phyloP scores from a whole-genome alignment of 2,888 invertebrate species.

The Scaptomyza flava region DNA sequence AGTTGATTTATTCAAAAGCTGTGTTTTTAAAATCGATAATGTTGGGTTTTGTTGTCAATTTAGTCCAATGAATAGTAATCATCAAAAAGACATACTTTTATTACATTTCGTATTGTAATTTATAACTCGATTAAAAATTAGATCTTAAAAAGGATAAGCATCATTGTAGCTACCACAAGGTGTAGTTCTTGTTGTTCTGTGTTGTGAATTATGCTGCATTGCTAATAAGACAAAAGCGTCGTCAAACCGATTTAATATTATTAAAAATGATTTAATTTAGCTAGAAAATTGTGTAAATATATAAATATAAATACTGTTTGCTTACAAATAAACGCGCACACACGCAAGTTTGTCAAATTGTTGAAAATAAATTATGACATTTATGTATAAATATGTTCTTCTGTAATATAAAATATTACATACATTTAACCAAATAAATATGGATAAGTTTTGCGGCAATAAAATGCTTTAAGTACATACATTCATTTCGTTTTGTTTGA shows the following conservation, averaged over 20 bases:
- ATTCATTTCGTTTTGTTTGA: constrained; percentile 44
- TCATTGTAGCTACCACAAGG: constrained; percentile 72
- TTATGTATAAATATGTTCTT: constrained; percentile 43
- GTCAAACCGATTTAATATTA: constrained; percentile 47
- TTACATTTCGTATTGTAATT: constrained; percentile 28
- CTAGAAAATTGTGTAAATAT: constrained; percentile 78
- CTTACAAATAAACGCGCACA: constrained; percentile 66
- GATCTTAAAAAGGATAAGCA: constrained; percentile 72
- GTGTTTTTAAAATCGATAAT: constrained; percentile 51
- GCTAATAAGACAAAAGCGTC: constrained; percentile 55
- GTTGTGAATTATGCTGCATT: constrained; percentile 38
- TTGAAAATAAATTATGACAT: constrained; percentile 61
- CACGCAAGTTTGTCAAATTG: constrained; percentile 59
- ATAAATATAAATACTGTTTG: constrained; percentile 79
- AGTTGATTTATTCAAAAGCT: constrained; percentile 72
- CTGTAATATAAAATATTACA: constrained; percentile 29
- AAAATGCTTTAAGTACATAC: constrained; percentile 73
- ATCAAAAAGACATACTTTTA: constrained; percentile 39
- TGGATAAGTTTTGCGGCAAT: constrained; percentile 56
- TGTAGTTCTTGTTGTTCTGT: constrained; percentile 37
- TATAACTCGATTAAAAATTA: constrained; percentile 59
- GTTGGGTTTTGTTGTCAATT: constrained; percentile 45
- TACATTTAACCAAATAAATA: constrained; percentile 29
- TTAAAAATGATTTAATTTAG: constrained; percentile 72
- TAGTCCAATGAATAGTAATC: constrained; percentile 65